Conservation (phyloP, 2,888 invertebrate species). For the Tipula vernalis region DNA sequence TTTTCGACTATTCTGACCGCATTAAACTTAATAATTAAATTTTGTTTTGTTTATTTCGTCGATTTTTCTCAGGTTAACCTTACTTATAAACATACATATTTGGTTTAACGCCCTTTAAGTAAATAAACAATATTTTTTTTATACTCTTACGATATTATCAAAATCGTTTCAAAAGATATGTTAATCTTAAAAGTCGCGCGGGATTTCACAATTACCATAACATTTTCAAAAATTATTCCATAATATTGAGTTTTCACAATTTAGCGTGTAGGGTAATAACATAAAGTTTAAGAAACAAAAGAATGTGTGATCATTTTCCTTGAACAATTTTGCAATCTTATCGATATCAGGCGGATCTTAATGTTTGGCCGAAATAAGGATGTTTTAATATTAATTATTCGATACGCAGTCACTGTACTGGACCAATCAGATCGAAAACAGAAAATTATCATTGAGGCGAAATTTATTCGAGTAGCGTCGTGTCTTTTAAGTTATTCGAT, state of each 20-base stretch:
- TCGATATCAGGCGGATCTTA: neutral
- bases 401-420: too few relatives aligned
- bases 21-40: neutral
- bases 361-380: neutral
- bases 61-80: neutral
- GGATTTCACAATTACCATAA: neutral
- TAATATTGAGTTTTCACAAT: neutral
- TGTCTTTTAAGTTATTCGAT: too few relatives aligned
- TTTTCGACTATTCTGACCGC: neutral
- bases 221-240: neutral
- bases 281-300: neutral
- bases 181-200: neutral
- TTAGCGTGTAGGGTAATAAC: neutral
- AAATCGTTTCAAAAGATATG: neutral
- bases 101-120: neutral
- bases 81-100: neutral
- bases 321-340: neutral
- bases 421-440: too few relatives aligned
- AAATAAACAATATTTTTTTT: neutral
- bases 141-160: neutral
- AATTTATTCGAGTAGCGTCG: too few relatives aligned
- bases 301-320: neutral
- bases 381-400: too few relatives aligned
- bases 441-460: too few relatives aligned
- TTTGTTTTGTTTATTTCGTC: neutral